Conservation (phyloP, 2,888 invertebrate genomes). For the Dyspetes luteomarginatus region DNA sequence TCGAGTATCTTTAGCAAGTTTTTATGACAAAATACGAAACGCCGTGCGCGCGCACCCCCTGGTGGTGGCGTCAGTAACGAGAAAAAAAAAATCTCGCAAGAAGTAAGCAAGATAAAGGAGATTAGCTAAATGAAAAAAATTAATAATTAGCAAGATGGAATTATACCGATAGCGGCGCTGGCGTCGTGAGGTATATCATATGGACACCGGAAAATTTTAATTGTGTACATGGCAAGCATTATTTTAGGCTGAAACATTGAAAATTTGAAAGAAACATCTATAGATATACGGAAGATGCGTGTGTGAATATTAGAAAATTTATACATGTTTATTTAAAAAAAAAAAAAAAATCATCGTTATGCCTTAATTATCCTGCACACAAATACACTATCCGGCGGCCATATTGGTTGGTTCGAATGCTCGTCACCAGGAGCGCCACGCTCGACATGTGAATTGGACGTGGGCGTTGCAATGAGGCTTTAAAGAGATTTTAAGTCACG, state of each 20-base stretch:
- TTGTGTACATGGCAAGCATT: neutral
- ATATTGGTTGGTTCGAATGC: neutral
- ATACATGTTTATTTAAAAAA: neutral
- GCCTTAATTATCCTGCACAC: no score
- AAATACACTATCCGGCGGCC: neutral
- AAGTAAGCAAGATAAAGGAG: neutral
- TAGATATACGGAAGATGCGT: no score
- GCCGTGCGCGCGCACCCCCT: neutral
- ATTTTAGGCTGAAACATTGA: no score
- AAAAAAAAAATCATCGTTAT: no score
- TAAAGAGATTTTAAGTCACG: slow-evolving; percentile 10
- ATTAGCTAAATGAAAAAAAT: neutral
- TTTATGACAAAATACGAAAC: neutral
- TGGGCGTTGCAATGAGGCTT: slow-evolving; percentile 7
- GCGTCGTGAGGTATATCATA: neutral
- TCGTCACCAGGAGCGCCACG: neutral
- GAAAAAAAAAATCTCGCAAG: neutral
- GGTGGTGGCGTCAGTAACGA: neutral
- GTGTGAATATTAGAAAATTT: neutral
- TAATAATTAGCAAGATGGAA: neutral
- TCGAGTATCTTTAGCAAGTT: neutral
- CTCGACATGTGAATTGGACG: neutral
- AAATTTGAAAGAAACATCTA: no score
- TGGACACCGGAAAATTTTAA: neutral
- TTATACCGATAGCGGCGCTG: no score